Conservation (phyloP, 2,888 invertebrate genomes). For the Ptychoptera albimana region DNA sequence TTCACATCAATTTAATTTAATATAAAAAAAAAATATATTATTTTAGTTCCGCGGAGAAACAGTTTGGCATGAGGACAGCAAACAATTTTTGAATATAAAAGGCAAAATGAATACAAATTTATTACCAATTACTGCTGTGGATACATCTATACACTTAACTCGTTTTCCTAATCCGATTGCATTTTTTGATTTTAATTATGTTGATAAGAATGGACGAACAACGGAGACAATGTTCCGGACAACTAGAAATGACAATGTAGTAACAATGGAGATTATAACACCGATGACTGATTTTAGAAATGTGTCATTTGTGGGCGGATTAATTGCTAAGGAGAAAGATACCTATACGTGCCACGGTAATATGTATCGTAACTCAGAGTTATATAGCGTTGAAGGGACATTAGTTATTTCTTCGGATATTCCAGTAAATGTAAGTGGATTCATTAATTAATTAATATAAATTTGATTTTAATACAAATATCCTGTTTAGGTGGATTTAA, state of each 20-base stretch:
- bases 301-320: conserved; percentile 25
- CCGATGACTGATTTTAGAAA: conserved; percentile 22
- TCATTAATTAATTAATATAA: no score
- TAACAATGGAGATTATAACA: conserved; percentile 26
- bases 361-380: conserved; percentile 29
- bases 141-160: conserved; percentile 20
- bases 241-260: conserved; percentile 20
- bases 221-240: conserved; percentile 20
- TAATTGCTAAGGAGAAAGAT: conserved; percentile 12
- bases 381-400: conserved; percentile 29
- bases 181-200: conserved; percentile 20
- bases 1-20: neutral
- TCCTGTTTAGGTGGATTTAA: conserved; percentile 15
- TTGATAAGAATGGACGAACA: conserved; percentile 17
- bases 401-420: conserved; percentile 26
- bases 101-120: conserved; percentile 24
- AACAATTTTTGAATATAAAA: conserved; percentile 32
- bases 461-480: no score
- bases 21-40: neutral
- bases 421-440: conserved; percentile 23
- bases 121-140: conserved; percentile 21
- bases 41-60: conserved; percentile 31
- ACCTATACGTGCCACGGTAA: conserved; percentile 18
- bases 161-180: conserved; percentile 18
- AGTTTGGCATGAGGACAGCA: conserved; percentile 34